Conservation (phyloP, 2,797 vertebrate species). For the Platyrinchus mystaceus region DNA sequence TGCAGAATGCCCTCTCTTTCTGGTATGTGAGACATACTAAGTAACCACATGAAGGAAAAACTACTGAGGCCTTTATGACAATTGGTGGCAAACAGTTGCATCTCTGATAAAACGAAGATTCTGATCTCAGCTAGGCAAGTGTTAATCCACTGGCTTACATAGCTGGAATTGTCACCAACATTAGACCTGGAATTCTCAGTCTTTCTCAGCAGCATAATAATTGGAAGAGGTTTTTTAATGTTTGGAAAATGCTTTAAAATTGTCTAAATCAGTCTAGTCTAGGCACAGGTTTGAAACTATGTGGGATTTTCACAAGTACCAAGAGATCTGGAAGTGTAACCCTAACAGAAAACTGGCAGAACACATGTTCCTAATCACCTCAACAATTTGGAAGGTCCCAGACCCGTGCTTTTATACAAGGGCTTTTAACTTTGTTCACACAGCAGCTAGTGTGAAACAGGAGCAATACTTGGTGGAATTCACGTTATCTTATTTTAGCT, state of each 20-base stretch:
- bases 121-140: neutral
- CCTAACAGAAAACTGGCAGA: neutral
- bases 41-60: neutral
- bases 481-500: neutral
- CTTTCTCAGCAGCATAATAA: neutral
- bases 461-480: neutral
- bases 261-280: neutral
- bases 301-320: neutral
- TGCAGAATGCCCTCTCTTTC: neutral
- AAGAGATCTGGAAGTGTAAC: neutral
- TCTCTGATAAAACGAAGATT: neutral
- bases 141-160: neutral
- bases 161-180: neutral
- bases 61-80: neutral
- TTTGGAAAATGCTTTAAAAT: neutral
- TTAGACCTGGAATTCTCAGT: neutral
- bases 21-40: neutral
- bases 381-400: neutral
- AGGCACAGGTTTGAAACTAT: neutral
- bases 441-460: neutral
- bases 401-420: neutral
- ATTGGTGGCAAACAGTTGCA: neutral
- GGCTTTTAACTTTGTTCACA: neutral
- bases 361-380: neutral
- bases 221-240: rapidly evolving